Conservation (phyloP, 2,113 vertebrate genomes). For the Phylloscopus trochiloides region DNA sequence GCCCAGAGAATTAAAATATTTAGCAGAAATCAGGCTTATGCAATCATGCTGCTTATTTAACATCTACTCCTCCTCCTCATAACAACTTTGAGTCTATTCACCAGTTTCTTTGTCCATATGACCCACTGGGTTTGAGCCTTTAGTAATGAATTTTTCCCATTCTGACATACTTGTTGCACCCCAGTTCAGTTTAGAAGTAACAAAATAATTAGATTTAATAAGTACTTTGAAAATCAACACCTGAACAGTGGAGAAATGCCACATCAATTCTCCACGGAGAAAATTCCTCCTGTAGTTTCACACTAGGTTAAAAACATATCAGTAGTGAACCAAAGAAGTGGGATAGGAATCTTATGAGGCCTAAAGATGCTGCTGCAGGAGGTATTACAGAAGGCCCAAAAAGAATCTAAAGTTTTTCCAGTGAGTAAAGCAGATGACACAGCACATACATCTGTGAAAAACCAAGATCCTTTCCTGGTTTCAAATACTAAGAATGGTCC, state of each 20-base stretch:
- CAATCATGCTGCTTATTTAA: not conserved
- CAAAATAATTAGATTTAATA: not conserved
- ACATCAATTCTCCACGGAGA: not conserved
- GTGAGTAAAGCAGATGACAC: not conserved
- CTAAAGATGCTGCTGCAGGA: not conserved
- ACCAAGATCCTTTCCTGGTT: not conserved
- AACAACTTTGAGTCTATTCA: not conserved
- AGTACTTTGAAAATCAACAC: not conserved
- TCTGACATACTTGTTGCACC: not conserved
- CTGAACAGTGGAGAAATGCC: not conserved
- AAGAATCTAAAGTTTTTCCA: not conserved
- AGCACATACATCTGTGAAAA: not conserved
- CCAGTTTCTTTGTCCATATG: not conserved
- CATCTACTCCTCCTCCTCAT: not conserved
- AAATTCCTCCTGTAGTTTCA: not conserved
- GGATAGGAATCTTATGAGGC: not conserved
- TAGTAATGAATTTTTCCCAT: not conserved
- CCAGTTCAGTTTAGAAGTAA: not conserved
- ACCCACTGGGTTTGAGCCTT: not conserved
- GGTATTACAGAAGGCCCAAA: not conserved
- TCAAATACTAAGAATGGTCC: not conserved
- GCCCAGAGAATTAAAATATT: not conserved
- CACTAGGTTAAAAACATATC: not conserved
- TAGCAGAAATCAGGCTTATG: not conserved
- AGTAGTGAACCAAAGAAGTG: not conserved